Percentiles rank a stretch among this genome's conserved stretches.
These are phyloP conservation scores for Watsonalla binaria DNA, from an alignment of 2,888 invertebrate genomes.

Conservation along the genomic window DNA sequence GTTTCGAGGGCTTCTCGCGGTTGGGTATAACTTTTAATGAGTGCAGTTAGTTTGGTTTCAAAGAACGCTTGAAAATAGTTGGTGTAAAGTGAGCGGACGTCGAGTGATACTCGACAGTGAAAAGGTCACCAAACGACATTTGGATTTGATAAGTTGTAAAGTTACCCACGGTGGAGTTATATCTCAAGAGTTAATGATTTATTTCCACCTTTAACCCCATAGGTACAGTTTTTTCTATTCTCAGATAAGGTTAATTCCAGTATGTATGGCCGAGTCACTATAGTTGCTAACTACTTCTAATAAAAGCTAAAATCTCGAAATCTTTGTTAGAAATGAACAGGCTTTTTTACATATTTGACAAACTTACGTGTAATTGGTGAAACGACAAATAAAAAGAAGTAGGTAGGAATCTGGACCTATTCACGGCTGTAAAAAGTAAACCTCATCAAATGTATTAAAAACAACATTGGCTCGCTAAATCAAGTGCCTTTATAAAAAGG, in stretches of 20 bases:
- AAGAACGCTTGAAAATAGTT: slow-evolving; percentile 46
- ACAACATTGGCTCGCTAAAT: slow-evolving; percentile 68
- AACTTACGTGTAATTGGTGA: no score
- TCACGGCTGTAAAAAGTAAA: slow-evolving; percentile 45
- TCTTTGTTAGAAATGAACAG: no score
- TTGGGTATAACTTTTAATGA: slow-evolving; percentile 69
- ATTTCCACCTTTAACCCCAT: no score
- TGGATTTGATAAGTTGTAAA: not conserved
- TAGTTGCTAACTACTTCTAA: no score
- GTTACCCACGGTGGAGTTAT: no score
- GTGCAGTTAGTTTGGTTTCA: slow-evolving; percentile 54
- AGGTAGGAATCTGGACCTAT: slow-evolving; percentile 34
- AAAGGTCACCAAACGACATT: not conserved
- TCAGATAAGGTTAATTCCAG: no score
- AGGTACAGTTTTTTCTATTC: no score
- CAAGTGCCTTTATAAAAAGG: slow-evolving; percentile 69
- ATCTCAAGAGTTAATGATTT: no score
- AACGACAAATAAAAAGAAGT: no score
- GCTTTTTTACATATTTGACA: no score
- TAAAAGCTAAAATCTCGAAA: no score
- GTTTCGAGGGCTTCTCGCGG: slow-evolving; percentile 55
- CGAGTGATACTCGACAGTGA: slow-evolving; percentile 26
- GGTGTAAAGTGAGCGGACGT: slow-evolving; percentile 39
- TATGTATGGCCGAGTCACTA: no score
- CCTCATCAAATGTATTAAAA: slow-evolving; percentile 59